phyloP scores from a whole-genome alignment of 2,797 vertebrate species.

The Acanthurus tractus region DNA sequence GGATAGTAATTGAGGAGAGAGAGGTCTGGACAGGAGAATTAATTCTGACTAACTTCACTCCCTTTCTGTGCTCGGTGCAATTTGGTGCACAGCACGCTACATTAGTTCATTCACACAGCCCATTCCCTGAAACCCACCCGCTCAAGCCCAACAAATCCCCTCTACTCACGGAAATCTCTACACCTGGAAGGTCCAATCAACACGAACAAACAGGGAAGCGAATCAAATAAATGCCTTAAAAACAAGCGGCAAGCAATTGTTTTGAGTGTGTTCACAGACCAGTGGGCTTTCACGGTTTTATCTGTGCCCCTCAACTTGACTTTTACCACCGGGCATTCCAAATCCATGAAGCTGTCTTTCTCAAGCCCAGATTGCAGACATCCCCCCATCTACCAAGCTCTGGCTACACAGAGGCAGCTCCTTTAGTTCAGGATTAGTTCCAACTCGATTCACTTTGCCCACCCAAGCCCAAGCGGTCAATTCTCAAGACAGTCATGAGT shows the following conservation, averaged over 20 bases:
- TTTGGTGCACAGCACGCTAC: slow-evolving; percentile 54
- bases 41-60: slow-evolving; percentile 51
- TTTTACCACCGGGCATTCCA: slow-evolving; percentile 55
- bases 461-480: slow-evolving; percentile 60
- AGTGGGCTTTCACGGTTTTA: slow-evolving; percentile 41
- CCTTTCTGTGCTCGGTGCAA: slow-evolving; percentile 48
- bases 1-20: slow-evolving; percentile 58
- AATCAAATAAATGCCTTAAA: slow-evolving; percentile 45
- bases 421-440: slow-evolving; percentile 78
- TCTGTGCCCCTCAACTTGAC: slow-evolving; percentile 58
- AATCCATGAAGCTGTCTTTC: slow-evolving; percentile 57
- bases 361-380: slow-evolving; percentile 37
- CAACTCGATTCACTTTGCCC: slow-evolving; percentile 63
- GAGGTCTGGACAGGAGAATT: slow-evolving; percentile 44
- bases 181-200: slow-evolving; percentile 1
- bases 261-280: slow-evolving; percentile 53
- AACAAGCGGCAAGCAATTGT: slow-evolving; percentile 49
- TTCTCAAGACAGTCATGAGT: slow-evolving; percentile 58
- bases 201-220: slow-evolving; percentile 43
- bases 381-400: slow-evolving; percentile 42
- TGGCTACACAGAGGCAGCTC: slow-evolving; percentile 46
- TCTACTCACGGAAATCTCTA: slow-evolving; percentile 25
- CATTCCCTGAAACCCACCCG: slow-evolving; percentile 43
- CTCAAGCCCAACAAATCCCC: slow-evolving; percentile 40
- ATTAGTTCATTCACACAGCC: slow-evolving; percentile 51